A percentile compares a stretch with the other conserved stretches of the same genome.
Conservation (phyloP, 2,797 vertebrate species). For the Danio jaintianensis region DNA sequence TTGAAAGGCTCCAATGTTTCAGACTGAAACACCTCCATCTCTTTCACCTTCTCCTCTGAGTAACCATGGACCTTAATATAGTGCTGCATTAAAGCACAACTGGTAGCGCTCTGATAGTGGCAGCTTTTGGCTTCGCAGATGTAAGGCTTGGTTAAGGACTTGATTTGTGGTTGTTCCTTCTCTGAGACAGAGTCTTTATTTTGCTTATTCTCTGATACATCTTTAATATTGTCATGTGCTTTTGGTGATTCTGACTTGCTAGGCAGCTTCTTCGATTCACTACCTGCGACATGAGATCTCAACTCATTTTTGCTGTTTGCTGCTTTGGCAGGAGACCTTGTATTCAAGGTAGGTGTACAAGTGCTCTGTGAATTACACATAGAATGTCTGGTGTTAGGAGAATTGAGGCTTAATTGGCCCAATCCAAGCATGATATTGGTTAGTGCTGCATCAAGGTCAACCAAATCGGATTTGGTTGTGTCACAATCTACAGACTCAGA, state of each 20-base stretch:
- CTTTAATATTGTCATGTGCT: conserved; percentile 10
- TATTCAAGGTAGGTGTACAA: conserved; percentile 76
- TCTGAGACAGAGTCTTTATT: background rate
- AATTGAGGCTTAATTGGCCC: conserved; percentile 88
- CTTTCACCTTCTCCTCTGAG: conserved; percentile 84
- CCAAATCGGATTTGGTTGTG: conserved; percentile 60
- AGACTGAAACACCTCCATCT: conserved; percentile 85
- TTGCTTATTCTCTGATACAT: background rate
- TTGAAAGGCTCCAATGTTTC: conserved; percentile 40
- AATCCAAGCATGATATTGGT: conserved; percentile 88
- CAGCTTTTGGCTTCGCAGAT: conserved; percentile 88
- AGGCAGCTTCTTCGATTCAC: conserved; percentile 29
- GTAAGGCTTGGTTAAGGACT: conserved; percentile 87
- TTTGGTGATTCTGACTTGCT: conserved; percentile 28
- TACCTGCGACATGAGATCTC: conserved; percentile 18
- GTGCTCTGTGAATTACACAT: conserved; percentile 62
- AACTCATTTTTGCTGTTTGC: conserved; percentile 59
- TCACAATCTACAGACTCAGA: conserved; percentile 50
- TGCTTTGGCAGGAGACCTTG: conserved; percentile 73
- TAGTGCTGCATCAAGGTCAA: conserved; percentile 80
- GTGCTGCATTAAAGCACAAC: conserved; percentile 89
- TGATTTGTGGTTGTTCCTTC: conserved; percentile 4
- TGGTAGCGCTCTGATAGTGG: conserved; percentile 87
- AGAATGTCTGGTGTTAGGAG: conserved; percentile 63
- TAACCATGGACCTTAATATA: conserved; percentile 89